Percentiles rank a stretch among this genome's conserved stretches.
phyloP scores from a whole-genome alignment of 2,888 invertebrate species.

The Willowsia nigromaculata region DNA sequence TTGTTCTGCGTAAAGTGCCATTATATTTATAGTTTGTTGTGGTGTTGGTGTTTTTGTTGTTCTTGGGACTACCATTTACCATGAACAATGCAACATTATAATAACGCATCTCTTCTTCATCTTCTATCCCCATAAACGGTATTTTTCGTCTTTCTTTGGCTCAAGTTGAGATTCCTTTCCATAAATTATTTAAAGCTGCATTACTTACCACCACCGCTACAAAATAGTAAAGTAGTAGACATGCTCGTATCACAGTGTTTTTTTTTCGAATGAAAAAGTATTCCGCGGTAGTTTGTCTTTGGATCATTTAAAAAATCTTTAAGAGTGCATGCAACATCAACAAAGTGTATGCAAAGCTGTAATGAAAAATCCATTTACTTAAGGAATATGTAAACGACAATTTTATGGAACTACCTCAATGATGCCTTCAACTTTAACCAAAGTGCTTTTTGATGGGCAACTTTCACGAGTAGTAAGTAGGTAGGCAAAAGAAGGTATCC shows the following conservation, averaged over 20 bases:
- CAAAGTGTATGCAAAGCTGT: too few species aligned
- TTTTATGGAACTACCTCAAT: background rate
- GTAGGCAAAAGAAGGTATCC: too few species aligned
- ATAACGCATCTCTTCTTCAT: background rate
- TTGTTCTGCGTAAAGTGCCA: slow-evolving; percentile 41
- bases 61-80: background rate
- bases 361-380: too few species aligned
- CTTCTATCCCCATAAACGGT: background rate
- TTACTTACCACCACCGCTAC: slow-evolving; percentile 5
- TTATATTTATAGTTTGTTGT: slow-evolving; percentile 64
- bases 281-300: too few species aligned
- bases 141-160: background rate
- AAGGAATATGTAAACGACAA: too few species aligned
- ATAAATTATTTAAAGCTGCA: slow-evolving; percentile 49
- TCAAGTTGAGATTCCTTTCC: slow-evolving; percentile 5
- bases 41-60: slow-evolving; percentile 8
- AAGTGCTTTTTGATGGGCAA: too few species aligned
- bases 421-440: too few species aligned
- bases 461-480: too few species aligned
- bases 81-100: slow-evolving; percentile 20
- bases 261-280: background rate
- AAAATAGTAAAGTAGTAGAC: background rate
- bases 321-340: slow-evolving; percentile 48
- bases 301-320: slow-evolving; percentile 41
- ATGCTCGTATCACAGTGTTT: background rate